Conservation (phyloP, 2,797 vertebrate species). For the Rhadinocentrus ornatus region DNA sequence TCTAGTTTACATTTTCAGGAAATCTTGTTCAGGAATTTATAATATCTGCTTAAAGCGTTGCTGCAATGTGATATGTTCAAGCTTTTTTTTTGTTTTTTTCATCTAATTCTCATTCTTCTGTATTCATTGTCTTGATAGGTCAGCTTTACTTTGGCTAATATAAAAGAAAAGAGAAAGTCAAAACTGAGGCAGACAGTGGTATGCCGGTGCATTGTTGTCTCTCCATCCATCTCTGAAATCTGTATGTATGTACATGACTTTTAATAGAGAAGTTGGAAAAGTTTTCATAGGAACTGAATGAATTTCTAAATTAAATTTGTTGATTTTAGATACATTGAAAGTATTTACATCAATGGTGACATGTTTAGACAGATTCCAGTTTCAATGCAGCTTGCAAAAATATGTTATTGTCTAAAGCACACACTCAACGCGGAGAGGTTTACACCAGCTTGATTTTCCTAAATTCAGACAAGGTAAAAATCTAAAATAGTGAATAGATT, state of each 20-base stretch:
- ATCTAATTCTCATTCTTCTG: neutral
- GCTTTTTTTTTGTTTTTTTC: neutral
- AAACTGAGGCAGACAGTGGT: neutral
- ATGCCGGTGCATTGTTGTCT: neutral
- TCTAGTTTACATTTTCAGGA: conserved; percentile 34
- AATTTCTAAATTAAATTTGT: neutral
- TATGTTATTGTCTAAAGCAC: no score
- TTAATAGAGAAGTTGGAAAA: neutral
- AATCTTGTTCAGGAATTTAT: conserved; percentile 32
- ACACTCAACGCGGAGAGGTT: no score
- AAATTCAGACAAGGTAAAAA: no score
- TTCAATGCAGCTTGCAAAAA: no score
- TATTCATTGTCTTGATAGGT: neutral
- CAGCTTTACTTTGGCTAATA: neutral
- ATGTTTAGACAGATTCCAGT: no score
- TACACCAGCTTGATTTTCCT: no score
- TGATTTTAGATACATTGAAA: no score
- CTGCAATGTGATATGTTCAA: neutral
- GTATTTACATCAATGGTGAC: no score
- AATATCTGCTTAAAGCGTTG: neutral
- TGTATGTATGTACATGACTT: neutral
- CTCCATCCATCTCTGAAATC: neutral
- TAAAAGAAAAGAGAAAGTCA: neutral
- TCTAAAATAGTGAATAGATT: no score
- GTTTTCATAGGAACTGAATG: neutral